Evolutionary conservation across 1,140 invertebrate species (phyloP), one percentile per base, ranked within the genome.

Genomic region (Dendroctonus valens): DNA sequence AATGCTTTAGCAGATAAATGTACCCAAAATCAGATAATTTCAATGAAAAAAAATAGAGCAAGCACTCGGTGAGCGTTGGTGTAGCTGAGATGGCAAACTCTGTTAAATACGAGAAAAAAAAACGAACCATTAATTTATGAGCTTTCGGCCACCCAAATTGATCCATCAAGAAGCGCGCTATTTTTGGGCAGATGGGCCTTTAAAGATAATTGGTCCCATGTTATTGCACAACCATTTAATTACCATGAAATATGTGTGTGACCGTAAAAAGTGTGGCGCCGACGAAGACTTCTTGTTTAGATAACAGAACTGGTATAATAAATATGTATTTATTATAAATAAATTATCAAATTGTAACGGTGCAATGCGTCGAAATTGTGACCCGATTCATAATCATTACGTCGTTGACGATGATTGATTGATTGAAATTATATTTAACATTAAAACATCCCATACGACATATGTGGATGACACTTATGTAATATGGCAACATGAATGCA

Each of bases 251-350:
- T 59, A 59, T 53, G 64, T 46, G 42, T 49, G 54, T 59, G 55
- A 52, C 54, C 64, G 55, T 65, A 65, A 65, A 65, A 57, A 58
- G 64, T 65, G 54, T 59, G 64, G 64, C 64, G 64, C 64, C 64
- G 40, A 65, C 44, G 46, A 38, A 42, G 49, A 59, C 52, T 26
- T 42, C 49, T 65, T 59, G 64, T 65, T 59, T 48, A 65, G 64
- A 65, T 65, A 65, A 65, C 64, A 50, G 53, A 65, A 59, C 15
- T 53, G 26, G 55, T 44, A 53, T 65, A 59, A 65, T 65, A 65
- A 65, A 65, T 65, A 59, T 65, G 44, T 55, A 65, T 65, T 65
- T 65, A 52, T 59, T 59, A 53, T 52, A 52, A 44, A 51, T 48
- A 59, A 52, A 65, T 53, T 59, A 59, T 51, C 46, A 59, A 65